Percentiles rank a stretch among this genome's conserved stretches.
Conservation (phyloP, 2,888 invertebrate genomes). For the Bibio marci region DNA sequence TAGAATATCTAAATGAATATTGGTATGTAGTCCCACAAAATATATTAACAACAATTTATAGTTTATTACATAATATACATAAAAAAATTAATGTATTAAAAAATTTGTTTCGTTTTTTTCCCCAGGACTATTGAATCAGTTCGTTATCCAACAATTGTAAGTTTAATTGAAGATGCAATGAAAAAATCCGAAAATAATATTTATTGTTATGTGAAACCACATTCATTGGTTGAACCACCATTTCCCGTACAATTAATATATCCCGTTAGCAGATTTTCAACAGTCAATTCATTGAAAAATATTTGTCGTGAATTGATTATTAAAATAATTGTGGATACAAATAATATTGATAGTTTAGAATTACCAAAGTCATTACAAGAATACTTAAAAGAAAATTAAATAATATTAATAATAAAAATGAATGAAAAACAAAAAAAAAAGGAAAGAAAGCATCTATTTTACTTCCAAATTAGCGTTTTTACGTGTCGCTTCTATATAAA, state of each 20-base stretch:
- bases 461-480: too few relatives aligned
- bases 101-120: background rate
- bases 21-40: constrained; percentile 18
- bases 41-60: background rate
- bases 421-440: too few relatives aligned
- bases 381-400: too few relatives aligned
- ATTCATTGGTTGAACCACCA: constrained; percentile 45
- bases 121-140: constrained; percentile 22
- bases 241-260: constrained; percentile 57
- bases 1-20: constrained; percentile 43
- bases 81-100: background rate
- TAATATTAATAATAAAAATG: too few relatives aligned
- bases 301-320: too few relatives aligned
- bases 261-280: constrained; percentile 56
- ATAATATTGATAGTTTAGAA: too few relatives aligned
- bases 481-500: too few relatives aligned
- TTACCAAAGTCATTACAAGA: too few relatives aligned
- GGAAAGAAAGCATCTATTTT: too few relatives aligned
- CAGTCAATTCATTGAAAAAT: constrained; percentile 52
- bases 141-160: constrained; percentile 39
- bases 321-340: too few relatives aligned
- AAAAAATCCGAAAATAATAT: constrained; percentile 49
- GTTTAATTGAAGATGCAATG: constrained; percentile 58
- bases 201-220: constrained; percentile 52
- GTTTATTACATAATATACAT: too few relatives aligned